Percentiles rank a stretch among this genome's conserved stretches.
These are phyloP conservation scores for Lophotriccus pileatus DNA, from an alignment of 2,797 vertebrate species.

Conservation along the genomic window DNA sequence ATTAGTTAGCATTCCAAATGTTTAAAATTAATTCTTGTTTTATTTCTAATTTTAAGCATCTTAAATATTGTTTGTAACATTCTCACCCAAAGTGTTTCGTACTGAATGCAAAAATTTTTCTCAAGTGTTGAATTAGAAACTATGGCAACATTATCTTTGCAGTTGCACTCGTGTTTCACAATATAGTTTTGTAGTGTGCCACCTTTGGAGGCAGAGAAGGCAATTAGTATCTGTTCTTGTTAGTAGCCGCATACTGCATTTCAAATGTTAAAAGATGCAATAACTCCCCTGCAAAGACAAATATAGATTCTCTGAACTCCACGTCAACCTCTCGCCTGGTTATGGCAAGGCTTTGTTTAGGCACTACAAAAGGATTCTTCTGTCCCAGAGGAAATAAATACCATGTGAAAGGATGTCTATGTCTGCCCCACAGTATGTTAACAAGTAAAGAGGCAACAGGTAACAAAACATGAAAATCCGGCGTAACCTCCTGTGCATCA, in stretches of 20 bases:
- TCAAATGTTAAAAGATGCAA: not conserved
- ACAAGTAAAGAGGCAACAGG: not conserved
- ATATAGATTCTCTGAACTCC: not conserved
- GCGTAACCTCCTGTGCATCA: not conserved
- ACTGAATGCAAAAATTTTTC: slow-evolving; percentile 16
- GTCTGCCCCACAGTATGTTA: not conserved
- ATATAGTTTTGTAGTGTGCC: not conserved
- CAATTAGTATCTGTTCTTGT: not conserved
- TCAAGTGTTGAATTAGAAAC: slow-evolving; percentile 29
- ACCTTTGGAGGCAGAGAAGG: not conserved
- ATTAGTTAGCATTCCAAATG: not conserved
- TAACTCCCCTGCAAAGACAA: not conserved
- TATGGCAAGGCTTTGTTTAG: not conserved
- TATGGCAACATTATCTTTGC: slow-evolving; percentile 35
- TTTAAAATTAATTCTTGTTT: not conserved
- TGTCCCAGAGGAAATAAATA: not conserved
- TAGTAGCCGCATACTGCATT: not conserved
- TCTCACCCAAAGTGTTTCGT: not conserved
- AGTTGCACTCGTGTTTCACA: not conserved
- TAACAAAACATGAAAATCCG: not conserved
- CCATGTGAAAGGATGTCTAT: not conserved
- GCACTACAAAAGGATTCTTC: not conserved
- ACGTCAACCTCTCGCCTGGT: not conserved
- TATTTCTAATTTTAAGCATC: not conserved
- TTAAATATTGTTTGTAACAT: not conserved